phyloP scores from a whole-genome alignment of 2,888 invertebrate species.

The Perizoma affinitatum region DNA sequence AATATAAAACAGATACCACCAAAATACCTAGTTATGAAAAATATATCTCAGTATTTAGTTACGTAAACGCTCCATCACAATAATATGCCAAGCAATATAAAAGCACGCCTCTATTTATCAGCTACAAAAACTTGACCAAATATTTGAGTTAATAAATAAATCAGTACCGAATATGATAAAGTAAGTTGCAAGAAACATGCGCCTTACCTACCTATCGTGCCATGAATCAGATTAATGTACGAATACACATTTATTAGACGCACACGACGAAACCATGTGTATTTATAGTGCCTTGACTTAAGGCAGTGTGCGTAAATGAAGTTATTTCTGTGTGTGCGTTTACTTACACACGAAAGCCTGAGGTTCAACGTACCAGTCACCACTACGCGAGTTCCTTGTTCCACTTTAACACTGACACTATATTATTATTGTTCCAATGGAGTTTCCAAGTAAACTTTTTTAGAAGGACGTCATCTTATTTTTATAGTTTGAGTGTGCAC shows the following conservation, averaged over 20 bases:
- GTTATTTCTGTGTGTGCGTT: slow-evolving; percentile 43
- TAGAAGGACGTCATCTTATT: slow-evolving; percentile 47
- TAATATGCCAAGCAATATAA: neutral
- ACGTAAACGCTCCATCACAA: neutral
- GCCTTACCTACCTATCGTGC: slow-evolving; percentile 56
- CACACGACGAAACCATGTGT: slow-evolving; percentile 41
- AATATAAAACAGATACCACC: too few species aligned
- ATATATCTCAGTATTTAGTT: neutral
- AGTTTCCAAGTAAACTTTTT: slow-evolving; percentile 68
- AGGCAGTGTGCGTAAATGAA: slow-evolving; percentile 43
- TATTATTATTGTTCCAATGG: slow-evolving; percentile 80
- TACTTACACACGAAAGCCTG: slow-evolving; percentile 57
- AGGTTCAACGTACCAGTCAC: slow-evolving; percentile 82
- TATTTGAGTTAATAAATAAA: slow-evolving; percentile 21
- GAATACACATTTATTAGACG: slow-evolving; percentile 52
- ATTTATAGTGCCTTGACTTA: slow-evolving; percentile 30
- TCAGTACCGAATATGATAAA: slow-evolving; percentile 34
- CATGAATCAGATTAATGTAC: slow-evolving; percentile 73
- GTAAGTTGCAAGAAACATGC: slow-evolving; percentile 46
- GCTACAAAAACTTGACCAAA: slow-evolving; percentile 22
- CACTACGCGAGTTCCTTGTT: slow-evolving; percentile 83
- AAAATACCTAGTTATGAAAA: too few species aligned
- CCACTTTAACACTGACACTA: slow-evolving; percentile 82
- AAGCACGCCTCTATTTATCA: neutral
- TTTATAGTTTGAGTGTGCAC: slow-evolving; percentile 35